A percentile compares a stretch with the other conserved stretches of the same genome.
These are phyloP conservation scores for Xiphorhynchus erythropygius DNA, from an alignment of 2,797 vertebrate genomes.

Conservation along the genomic window DNA sequence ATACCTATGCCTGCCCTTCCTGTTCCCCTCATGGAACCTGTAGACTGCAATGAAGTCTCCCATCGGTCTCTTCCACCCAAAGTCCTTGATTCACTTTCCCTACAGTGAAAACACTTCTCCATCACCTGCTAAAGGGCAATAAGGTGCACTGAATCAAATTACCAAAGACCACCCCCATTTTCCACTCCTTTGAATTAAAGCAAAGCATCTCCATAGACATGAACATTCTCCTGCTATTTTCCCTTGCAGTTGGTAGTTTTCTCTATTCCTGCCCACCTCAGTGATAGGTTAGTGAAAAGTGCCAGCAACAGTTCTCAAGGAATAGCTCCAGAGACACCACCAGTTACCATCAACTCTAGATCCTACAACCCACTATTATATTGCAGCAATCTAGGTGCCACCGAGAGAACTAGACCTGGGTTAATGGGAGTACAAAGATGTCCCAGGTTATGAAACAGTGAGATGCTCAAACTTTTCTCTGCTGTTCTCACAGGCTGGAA, in stretches of 20 bases:
- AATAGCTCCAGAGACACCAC: background rate
- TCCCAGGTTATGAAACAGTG: background rate
- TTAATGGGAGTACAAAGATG: background rate
- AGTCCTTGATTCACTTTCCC: background rate
- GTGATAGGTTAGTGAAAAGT: background rate
- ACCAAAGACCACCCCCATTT: background rate
- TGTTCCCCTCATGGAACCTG: background rate
- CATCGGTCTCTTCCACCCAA: background rate
- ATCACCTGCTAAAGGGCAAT: background rate
- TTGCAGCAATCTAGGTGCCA: background rate
- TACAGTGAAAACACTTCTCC: background rate
- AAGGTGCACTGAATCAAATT: background rate
- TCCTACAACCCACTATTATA: background rate
- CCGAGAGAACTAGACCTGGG: background rate
- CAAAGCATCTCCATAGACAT: background rate
- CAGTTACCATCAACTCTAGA: background rate
- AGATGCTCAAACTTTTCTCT: background rate
- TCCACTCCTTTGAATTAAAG: background rate
- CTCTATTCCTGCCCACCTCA: background rate
- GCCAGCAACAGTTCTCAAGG: background rate
- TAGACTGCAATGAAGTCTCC: background rate
- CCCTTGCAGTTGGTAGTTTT: background rate
- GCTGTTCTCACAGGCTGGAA: background rate
- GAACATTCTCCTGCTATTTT: background rate
- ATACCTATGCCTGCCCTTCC: background rate